Conservation (phyloP, 2,113 vertebrate species). For the Azemiops feae region DNA sequence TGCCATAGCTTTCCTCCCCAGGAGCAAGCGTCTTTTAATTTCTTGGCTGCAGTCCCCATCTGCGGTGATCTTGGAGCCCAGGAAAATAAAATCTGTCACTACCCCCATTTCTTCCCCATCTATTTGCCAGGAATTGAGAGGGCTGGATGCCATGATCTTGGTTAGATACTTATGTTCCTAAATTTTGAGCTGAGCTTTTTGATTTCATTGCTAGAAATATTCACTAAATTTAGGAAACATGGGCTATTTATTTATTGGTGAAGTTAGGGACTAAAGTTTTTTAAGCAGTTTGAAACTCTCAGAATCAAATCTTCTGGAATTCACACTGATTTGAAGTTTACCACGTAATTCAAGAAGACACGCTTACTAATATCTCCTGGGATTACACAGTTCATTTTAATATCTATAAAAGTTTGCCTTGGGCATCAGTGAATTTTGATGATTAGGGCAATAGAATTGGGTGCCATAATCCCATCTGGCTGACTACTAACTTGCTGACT, state of each 20-base stretch:
- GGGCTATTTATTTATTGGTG: not conserved
- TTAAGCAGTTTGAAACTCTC: not conserved
- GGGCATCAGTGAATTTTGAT: not conserved
- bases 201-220: not conserved
- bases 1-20: no score
- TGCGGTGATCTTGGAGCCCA: no score
- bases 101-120: no score
- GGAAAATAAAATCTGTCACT: no score
- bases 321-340: not conserved
- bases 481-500: not conserved
- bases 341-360: not conserved
- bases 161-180: not conserved
- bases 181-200: not conserved
- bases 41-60: no score
- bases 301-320: not conserved
- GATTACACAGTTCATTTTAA: not conserved
- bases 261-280: not conserved
- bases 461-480: not conserved
- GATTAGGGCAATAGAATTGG: not conserved
- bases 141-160: no score
- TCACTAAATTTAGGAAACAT: not conserved
- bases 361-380: not conserved
- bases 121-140: no score
- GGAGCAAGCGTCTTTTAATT: no score
- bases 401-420: not conserved